phyloP scores from a whole-genome alignment of 2,113 vertebrate species.

The Choloepus hoffmanni region DNA sequence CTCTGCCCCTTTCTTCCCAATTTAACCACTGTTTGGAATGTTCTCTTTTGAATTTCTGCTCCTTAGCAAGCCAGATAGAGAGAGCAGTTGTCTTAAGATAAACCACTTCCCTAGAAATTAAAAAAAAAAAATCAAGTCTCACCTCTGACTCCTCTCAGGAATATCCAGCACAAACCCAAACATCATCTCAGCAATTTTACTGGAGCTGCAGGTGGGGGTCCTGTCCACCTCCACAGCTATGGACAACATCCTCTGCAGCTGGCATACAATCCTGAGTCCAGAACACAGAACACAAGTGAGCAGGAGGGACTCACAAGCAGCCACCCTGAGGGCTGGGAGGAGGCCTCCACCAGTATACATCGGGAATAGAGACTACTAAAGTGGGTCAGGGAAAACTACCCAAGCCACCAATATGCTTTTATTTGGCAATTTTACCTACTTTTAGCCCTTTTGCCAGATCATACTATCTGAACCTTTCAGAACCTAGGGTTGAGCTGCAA shows the following conservation, averaged over 20 bases:
- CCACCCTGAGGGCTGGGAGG: neutral
- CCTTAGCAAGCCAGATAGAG: neutral
- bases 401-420: neutral
- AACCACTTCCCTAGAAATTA: neutral
- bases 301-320: too few relatives aligned
- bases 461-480: constrained; percentile 47
- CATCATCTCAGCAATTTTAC: constrained; percentile 92
- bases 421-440: neutral
- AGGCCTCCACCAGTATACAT: neutral
- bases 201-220: constrained; percentile 91
- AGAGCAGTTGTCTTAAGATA: constrained; percentile 29
- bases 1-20: neutral
- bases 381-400: neutral
- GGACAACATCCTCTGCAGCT: constrained; percentile 94
- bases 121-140: constrained; percentile 64
- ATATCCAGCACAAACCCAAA: constrained; percentile 89
- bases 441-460: constrained; percentile 45
- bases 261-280: constrained; percentile 88
- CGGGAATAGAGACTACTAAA: neutral
- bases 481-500: constrained; percentile 45
- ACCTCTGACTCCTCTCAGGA: constrained; percentile 92
- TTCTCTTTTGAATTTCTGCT: constrained; percentile 48
- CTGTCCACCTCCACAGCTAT: constrained; percentile 94
- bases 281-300: constrained; percentile 51
- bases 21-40: neutral